Conservation (phyloP, 2,888 invertebrate species). For the Rotaria macrura region DNA sequence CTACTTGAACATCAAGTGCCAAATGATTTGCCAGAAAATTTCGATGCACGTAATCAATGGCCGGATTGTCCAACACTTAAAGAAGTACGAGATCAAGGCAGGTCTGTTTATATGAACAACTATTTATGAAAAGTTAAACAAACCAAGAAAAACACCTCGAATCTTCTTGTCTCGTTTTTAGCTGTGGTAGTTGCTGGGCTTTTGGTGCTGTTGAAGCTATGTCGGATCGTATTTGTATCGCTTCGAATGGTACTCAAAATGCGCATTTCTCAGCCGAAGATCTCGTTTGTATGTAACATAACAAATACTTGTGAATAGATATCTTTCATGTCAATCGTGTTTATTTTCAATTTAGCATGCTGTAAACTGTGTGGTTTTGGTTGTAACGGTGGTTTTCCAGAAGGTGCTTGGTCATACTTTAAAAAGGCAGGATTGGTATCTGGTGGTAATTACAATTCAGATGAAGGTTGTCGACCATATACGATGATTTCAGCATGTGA, state of each 20-base stretch:
- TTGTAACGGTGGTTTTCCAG: constrained; percentile 71
- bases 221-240: constrained; percentile 76
- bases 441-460: constrained; percentile 65
- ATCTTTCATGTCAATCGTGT: too few species aligned
- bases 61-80: constrained; percentile 35
- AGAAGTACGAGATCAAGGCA: constrained; percentile 48
- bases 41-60: constrained; percentile 58
- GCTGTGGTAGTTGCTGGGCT: constrained; percentile 83
- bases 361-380: constrained; percentile 49
- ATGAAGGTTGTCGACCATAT: constrained; percentile 74
- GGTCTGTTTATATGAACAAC: background rate
- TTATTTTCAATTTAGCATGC: constrained; percentile 51
- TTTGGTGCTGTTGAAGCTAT: constrained; percentile 69
- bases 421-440: constrained; percentile 28
- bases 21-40: constrained; percentile 60
- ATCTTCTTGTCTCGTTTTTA: constrained; percentile 60
- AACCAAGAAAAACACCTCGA: too few species aligned
- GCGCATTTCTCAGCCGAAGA: constrained; percentile 74
- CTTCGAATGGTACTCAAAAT: constrained; percentile 59
- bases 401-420: constrained; percentile 63
- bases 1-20: constrained; percentile 35
- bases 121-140: too few species aligned
- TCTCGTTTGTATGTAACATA: constrained; percentile 56
- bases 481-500: constrained; percentile 74
- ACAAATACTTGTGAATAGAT: too few species aligned